These are phyloP conservation scores for Ceratothoa steindachneri DNA, from an alignment of 2,888 invertebrate genomes.

Conservation along the genomic window DNA sequence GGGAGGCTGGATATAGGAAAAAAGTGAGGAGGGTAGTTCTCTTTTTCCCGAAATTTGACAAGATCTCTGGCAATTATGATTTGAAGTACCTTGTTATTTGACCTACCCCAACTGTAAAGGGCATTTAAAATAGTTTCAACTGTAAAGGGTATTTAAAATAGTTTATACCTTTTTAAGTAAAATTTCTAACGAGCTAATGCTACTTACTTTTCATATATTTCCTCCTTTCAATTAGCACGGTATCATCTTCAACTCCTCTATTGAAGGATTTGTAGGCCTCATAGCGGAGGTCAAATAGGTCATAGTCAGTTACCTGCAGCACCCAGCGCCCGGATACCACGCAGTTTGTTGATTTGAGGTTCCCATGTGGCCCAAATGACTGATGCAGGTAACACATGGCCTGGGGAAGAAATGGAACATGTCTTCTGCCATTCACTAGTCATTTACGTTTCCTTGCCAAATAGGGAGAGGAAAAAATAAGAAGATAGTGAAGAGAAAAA, in stretches of 20 bases:
- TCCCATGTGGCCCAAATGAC: constrained; percentile 69
- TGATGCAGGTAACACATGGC: constrained; percentile 54
- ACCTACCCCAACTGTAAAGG: no score
- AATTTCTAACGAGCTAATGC: no score
- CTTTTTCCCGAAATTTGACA: no score
- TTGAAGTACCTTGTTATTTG: no score
- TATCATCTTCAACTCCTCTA: background rate
- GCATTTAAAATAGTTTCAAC: no score
- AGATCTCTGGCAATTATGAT: no score
- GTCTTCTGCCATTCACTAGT: background rate
- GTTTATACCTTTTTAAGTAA: no score
- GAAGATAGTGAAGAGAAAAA: no score
- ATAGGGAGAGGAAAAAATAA: background rate
- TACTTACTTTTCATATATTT: background rate
- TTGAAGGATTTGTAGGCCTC: constrained; percentile 1
- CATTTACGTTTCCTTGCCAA: background rate
- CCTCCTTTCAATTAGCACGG: background rate
- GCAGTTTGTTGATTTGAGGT: constrained; percentile 97
- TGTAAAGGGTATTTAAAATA: no score
- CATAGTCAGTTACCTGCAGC: constrained; percentile 94
- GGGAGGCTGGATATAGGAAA: no score
- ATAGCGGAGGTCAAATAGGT: constrained; percentile 77
- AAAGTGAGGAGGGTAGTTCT: no score
- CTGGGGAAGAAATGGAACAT: no score
- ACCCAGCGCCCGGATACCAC: constrained; percentile 97